Percentiles rank a stretch among this genome's conserved stretches.
phyloP scores from a whole-genome alignment of 2,113 vertebrate species.

The Peucedramus taeniatus region DNA sequence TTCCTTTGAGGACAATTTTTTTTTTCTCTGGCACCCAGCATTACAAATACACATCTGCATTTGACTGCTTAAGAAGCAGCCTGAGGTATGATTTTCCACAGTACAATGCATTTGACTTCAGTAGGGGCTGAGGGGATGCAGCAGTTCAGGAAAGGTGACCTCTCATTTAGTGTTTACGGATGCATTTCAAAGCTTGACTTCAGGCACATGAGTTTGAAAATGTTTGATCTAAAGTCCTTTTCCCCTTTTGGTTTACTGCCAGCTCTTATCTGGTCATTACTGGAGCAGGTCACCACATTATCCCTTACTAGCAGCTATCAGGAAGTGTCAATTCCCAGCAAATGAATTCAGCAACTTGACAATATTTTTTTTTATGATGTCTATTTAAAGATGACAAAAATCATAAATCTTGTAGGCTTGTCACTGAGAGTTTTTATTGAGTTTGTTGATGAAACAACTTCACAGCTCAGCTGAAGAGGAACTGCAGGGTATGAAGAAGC shows the following conservation, averaged over 20 bases:
- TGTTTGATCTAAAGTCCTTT: conserved; percentile 26
- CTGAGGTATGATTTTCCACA: background rate
- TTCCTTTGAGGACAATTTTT: background rate
- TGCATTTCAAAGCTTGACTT: conserved; percentile 17
- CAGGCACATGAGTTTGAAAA: background rate
- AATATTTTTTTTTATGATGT: background rate
- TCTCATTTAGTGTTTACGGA: conserved; percentile 1
- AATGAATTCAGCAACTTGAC: conserved; percentile 12
- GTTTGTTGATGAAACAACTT: conserved; percentile 54
- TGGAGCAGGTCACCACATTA: conserved; percentile 9
- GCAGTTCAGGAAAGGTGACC: background rate
- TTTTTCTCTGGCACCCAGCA: background rate
- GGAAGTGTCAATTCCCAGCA: conserved; percentile 40
- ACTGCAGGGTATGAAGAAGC: conserved; percentile 9
- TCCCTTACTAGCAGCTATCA: conserved; percentile 19
- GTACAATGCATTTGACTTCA: background rate
- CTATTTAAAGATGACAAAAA: conserved; percentile 57
- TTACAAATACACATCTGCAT: background rate
- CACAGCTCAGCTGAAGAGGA: conserved; percentile 37
- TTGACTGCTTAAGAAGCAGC: conserved; percentile 1
- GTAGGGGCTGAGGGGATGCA: background rate
- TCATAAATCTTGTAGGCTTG: conserved; percentile 43
- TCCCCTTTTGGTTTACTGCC: background rate
- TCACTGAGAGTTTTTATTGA: conserved; percentile 26
- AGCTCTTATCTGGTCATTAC: conserved; percentile 18